Conservation (phyloP, 2,888 invertebrate genomes). For the Salticus scenicus region DNA sequence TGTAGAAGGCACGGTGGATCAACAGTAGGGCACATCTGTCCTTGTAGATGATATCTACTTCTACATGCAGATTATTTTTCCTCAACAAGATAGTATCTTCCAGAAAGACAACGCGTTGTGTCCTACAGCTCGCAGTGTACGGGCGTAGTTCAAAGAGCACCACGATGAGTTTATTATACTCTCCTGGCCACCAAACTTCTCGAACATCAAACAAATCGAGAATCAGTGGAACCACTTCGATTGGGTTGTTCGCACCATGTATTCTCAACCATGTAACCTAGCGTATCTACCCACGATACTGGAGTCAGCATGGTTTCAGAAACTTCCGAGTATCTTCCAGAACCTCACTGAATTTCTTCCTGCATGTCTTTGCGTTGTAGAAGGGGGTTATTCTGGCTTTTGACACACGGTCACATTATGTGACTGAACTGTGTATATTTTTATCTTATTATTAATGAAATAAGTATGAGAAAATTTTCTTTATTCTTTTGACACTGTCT, state of each 20-base stretch:
- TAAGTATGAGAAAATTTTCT: too few species aligned
- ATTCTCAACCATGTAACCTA: constrained; percentile 15
- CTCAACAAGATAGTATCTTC: constrained; percentile 12
- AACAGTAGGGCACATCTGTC: not conserved
- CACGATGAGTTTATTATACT: too few species aligned
- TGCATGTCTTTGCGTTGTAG: too few species aligned
- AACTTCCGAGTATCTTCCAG: constrained; percentile 1
- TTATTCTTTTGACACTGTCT: too few species aligned
- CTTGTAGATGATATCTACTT: not conserved
- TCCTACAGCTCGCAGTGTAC: constrained; percentile 1
- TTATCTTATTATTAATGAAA: too few species aligned
- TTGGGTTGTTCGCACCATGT: too few species aligned
- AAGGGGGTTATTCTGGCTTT: too few species aligned
- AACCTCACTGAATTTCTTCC: not conserved
- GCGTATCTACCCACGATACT: not conserved
- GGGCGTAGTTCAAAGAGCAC: constrained; percentile 15
- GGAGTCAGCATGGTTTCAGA: constrained; percentile 4
- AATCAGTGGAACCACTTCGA: constrained; percentile 17
- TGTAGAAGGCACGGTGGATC: not conserved
- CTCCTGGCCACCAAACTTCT: too few species aligned
- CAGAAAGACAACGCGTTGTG: not conserved
- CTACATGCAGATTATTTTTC: too few species aligned
- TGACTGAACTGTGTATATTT: too few species aligned
- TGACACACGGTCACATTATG: too few species aligned
- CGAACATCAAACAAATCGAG: not conserved